phyloP scores from a whole-genome alignment of 2,888 invertebrate genomes.

The Leptopterna dolabrata region DNA sequence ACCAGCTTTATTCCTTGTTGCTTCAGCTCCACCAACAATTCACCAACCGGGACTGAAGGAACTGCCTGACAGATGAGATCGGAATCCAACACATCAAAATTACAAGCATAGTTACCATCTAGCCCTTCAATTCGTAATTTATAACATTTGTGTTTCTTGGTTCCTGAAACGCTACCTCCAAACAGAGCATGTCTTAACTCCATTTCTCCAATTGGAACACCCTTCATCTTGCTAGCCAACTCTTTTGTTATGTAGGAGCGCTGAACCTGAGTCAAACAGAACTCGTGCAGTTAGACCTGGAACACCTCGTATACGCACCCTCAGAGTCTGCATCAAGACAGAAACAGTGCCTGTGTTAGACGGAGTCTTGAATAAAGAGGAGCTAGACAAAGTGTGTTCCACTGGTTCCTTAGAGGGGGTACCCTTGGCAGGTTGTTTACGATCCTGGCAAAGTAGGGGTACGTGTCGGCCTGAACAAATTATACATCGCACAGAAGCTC shows the following conservation, averaged over 20 bases:
- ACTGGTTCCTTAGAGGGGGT: too few species aligned
- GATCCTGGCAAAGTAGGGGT: constrained; percentile 2
- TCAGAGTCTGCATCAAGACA: constrained; percentile 33
- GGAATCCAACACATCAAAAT: constrained; percentile 38
- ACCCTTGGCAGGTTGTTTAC: background rate
- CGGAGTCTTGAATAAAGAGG: background rate
- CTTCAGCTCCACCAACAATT: background rate
- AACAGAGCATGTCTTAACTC: constrained; percentile 34
- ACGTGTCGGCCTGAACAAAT: constrained; percentile 13
- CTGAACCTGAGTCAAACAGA: constrained; percentile 43
- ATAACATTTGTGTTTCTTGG: constrained; percentile 26
- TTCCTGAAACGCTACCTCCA: constrained; percentile 7
- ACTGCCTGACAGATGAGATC: constrained; percentile 6
- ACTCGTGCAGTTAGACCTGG: constrained; percentile 19
- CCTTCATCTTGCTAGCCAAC: background rate
- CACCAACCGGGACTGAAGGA: background rate
- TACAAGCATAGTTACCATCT: constrained; percentile 19
- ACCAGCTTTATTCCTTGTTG: background rate
- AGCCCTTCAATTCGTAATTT: background rate
- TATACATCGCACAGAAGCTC: background rate
- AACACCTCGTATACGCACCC: background rate
- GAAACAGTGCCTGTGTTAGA: background rate
- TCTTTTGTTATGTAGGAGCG: constrained; percentile 34
- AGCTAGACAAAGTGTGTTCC: too few species aligned
- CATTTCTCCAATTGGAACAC: background rate